These are phyloP conservation scores for Trididemnum nubilum DNA, from an alignment of 23 tunicate species.

Conservation along the genomic window DNA sequence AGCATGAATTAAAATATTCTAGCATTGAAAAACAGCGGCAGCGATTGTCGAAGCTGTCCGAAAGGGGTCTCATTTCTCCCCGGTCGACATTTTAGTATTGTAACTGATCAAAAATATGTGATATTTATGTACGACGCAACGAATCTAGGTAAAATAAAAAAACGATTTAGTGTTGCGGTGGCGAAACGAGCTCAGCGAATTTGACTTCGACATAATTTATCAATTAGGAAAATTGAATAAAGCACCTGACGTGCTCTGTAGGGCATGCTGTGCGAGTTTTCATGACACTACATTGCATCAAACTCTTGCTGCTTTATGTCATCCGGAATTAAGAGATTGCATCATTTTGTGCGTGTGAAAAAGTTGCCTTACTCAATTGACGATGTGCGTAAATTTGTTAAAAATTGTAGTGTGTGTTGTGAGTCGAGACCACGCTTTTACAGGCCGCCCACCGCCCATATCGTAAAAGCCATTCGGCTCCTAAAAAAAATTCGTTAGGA, in stretches of 20 bases:
- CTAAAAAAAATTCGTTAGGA: no score
- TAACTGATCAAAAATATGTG: not conserved
- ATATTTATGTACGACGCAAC: no score
- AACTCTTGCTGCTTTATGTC: not conserved
- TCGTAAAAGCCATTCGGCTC: no score
- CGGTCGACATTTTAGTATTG: not conserved
- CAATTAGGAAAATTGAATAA: not conserved
- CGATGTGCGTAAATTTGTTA: no score
- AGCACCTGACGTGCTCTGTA: no score
- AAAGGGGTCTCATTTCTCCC: not conserved
- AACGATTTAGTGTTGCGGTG: not conserved
- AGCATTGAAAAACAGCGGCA: not conserved
- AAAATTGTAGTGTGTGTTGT: no score
- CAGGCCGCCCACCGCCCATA: no score
- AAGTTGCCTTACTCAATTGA: no score
- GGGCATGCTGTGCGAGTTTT: not conserved
- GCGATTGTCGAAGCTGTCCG: not conserved
- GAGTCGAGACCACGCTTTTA: no score
- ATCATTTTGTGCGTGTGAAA: no score
- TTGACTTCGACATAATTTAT: not conserved
- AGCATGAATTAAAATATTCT: not conserved
- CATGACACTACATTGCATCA: not conserved
- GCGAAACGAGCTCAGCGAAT: not conserved
- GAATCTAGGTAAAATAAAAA: no score
- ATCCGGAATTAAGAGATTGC: no score